Evolutionary conservation across 2,113 vertebrate genomes (phyloP).

Genomic region (Telmatochromis sp.): DNA sequence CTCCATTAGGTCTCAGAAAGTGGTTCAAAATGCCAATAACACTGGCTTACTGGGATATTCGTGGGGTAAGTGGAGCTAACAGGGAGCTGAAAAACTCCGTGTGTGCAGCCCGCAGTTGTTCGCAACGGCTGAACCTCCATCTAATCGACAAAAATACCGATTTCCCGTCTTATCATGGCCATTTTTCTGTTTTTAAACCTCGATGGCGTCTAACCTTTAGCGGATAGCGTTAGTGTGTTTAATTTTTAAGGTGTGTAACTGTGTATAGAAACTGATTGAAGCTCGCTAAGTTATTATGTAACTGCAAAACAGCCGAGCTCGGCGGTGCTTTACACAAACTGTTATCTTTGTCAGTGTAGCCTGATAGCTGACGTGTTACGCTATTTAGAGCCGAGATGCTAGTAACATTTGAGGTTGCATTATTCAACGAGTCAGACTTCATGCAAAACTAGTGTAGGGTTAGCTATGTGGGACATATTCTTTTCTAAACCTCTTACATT

Average conservation of each 20-base stretch:
- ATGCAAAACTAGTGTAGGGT: background rate
- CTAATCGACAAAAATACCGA: background rate
- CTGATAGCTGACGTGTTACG: background rate
- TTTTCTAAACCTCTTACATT: background rate
- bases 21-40: constrained; percentile 54
- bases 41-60: constrained; percentile 84
- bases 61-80: constrained; percentile 75
- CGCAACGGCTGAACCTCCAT: background rate
- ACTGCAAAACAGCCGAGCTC: background rate
- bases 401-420: background rate
- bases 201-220: too few relatives aligned
- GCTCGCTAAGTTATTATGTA: background rate
- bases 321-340: background rate
- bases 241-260: rapidly evolving
- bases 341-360: background rate
- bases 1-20: background rate
- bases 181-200: background rate
- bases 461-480: background rate
- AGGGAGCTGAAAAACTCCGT: background rate
- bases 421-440: background rate
- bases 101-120: background rate
- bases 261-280: background rate
- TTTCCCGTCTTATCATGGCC: background rate
- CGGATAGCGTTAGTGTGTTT: background rate
- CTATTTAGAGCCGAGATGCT: background rate